Evolutionary conservation across 2,113 vertebrate species (phyloP), one percentile per base, ranked within the genome.

Genomic region (Boulengeromyrus knoepffleri): DNA sequence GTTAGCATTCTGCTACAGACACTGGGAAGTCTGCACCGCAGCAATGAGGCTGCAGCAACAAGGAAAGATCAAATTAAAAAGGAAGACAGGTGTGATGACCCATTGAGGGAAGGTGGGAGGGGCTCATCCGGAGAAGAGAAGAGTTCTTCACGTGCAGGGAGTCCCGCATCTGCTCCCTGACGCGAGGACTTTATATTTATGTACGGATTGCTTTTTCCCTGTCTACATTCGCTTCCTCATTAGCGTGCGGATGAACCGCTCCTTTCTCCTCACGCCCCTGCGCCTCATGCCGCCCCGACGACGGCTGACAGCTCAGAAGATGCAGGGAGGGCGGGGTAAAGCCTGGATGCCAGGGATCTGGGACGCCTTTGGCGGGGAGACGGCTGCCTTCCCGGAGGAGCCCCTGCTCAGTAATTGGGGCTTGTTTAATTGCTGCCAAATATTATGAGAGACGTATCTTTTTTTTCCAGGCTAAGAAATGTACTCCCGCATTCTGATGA

Each of bases 371-470:
- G 83, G 17, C 7, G 42, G 84, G 84, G 12, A 80, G n/a, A 50
- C 49, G 49, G 13, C 46, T 87, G 83, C 19, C 83, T 85, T 85
- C 42, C 83, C 83, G 24, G 19, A 24, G 45, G 83, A 47, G 83
- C 45, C 39, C 36, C 0, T 24, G 42, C 19, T 87, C 42, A 9
- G 46, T 90, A 88, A 90, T 88, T 77, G 47, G 85, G 58, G 45
- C 46, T 49, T 46, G 39, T 53, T 46, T 89, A 89, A 89, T 89
- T 84, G 89, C 89, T 58, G 39, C 77, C 74, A 84, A 58, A 56
- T 89, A 89, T 58, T 89, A 56, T 84, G 89, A 89, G 49, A 89
- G 47, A 87, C 85, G 50, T 84, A 56, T 52, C 19, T 50, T 88
- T 56, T 53, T 17, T 27, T 90, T 39, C 74, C n/a, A 87, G 49